Evolutionary conservation across 2,797 vertebrate species (phyloP), one percentile per base, ranked within the genome.

Genomic region (Scarus forsteni): DNA sequence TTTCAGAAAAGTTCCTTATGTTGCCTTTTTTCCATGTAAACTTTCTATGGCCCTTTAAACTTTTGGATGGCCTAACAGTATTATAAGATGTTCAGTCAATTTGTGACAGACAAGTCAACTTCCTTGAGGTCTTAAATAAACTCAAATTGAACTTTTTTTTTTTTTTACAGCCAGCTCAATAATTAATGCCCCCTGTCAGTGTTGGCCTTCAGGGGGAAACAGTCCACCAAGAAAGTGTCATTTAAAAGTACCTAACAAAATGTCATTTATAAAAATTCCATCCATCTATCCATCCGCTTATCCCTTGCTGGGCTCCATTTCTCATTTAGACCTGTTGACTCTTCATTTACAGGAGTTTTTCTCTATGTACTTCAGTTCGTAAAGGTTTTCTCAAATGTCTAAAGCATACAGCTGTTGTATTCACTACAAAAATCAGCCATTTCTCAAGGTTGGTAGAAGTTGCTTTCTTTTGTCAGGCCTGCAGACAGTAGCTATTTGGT

Each of bases 1-100:
- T 44, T 52, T 52, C 36, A 64, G 10, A 60, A 35, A 65, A 51
- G 16, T 38, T 58, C 3, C 18, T 9, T 42, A 18, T 52, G 35
- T 44, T 63, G 27, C 18, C 58, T 46, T 15, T 36, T 34, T 36
- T 12, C 1, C 12, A 15, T 10, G 15, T 10, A 36, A 12, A 53
- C 34, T 9, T 34, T 15, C 8, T 15, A 9, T 12, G 27, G 1
- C 8, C 27, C 19, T 34, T 52, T 12, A 45, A 18, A 44, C 16
- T 14, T 56, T 35, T 50, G 35, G 3, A 59, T 7, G 5, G 10
- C 8, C 36, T 15, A 4, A 1, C 18, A 27, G 27, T 18, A 62
- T 67, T 34, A 43, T 39, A 16, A 45, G 9, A 11, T 0, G n/a
- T 19, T 54, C 7, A 8, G 7, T 18, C 3, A 8, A 16, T 49